Base-by-base conservation (phyloP, 23 tunicate species). In the Halocynthia aurantium region DNA sequence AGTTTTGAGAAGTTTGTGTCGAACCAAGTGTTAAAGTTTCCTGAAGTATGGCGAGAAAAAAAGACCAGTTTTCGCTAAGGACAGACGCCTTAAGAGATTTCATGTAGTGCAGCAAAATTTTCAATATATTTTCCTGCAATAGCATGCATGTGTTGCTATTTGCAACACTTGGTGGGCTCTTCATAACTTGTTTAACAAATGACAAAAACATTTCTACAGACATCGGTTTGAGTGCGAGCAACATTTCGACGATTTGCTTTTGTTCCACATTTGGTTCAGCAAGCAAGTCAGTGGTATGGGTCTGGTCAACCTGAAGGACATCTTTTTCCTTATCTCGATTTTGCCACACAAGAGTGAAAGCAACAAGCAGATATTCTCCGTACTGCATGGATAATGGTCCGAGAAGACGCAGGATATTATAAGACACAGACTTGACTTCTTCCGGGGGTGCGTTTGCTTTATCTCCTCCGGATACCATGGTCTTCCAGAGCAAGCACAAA, bases 311-410 rank as follows among this genome's bases (percentile, higher is more conserved):
- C 55, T 74, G 31, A 10, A 44, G n/a, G 0, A 60, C 0, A 56
- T 53, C n/a, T 18, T 13, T 53, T 5, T 74, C 78, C n/a, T 13
- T 12, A 54, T 74, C 78, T 20, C 78, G 56, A 64, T 74, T 64
- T 12, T 85, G 91, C 98, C 98, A 92, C 7, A 82, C 87, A 7
- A 92, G 13, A 7, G 98, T 85, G 67, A 92, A 71, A 53, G 88
- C 92, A 53, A 74, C 71, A 19, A 92, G 55, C 70, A 92, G 78
- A 65, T 83, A 81, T 74, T 92, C 98, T 67, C 98, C 98, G 73
- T 86, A 92, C 69, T 86, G 93, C 44, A 86, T 40, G 17, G 88
- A 82, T 11, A 92, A 21, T 15, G 98, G 98, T 61, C 89, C 80
- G 60, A 92, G 77, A 13, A 92, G 80, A 75, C 86, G 98, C 21